These are phyloP conservation scores for Crossaster papposus DNA, from an alignment of 53 echinoderm and acorn worm species.

Conservation along the genomic window DNA sequence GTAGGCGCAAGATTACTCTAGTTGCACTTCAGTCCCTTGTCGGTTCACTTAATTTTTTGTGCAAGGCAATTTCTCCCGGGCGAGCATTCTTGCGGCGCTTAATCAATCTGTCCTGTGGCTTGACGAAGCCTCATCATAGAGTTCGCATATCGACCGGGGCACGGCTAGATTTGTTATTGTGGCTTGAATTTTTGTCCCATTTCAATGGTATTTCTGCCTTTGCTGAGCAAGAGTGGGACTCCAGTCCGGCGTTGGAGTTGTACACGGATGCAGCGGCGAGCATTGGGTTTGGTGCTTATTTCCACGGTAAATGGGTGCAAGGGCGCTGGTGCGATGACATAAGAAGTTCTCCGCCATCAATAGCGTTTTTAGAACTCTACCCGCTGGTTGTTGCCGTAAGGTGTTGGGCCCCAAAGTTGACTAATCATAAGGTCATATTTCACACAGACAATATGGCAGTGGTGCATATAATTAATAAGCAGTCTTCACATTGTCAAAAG, in stretches of 20 bases:
- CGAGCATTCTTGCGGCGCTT: no score
- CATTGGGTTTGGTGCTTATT: conserved; percentile 48
- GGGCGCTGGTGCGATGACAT: conserved; percentile 14
- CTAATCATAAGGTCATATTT: conserved; percentile 41
- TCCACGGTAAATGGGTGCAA: conserved; percentile 18
- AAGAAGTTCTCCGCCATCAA: neutral
- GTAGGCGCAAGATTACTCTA: no score
- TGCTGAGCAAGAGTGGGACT: neutral
- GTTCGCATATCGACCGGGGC: neutral
- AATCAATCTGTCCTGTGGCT: no score
- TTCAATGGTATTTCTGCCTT: neutral
- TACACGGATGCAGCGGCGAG: conserved; percentile 27
- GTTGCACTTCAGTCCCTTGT: no score
- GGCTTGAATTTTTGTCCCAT: conserved; percentile 3
- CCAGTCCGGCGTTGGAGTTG: neutral
- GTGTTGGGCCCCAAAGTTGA: conserved; percentile 22
- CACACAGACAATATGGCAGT: conserved; percentile 58
- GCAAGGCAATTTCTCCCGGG: no score
- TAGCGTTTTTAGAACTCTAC: conserved; percentile 48
- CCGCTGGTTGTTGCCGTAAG: conserved; percentile 33
- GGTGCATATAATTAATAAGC: conserved; percentile 56
- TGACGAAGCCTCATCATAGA: no score
- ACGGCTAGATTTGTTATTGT: conserved; percentile 5
- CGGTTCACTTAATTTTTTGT: no score
- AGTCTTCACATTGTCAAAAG: conserved; percentile 33